phyloP scores from a whole-genome alignment of 2,797 vertebrate genomes.

The Dallia pectoralis region DNA sequence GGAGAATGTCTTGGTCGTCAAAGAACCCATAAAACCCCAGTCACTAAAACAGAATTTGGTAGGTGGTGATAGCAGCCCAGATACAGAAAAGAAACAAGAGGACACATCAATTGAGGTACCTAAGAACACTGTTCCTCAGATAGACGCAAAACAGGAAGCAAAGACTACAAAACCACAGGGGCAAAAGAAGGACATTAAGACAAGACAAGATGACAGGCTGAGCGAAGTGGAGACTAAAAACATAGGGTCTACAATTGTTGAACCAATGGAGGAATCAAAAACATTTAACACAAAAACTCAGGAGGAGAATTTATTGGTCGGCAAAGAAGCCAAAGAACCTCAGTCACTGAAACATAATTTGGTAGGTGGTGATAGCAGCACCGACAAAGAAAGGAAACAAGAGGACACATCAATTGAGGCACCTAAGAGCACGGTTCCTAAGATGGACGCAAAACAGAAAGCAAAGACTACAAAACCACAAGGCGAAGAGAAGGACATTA shows the following conservation, averaged over 20 bases:
- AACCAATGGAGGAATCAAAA: no score
- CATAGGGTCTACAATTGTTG: not conserved
- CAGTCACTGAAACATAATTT: constrained; percentile 27
- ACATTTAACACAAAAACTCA: no score
- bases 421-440: not conserved
- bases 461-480: constrained; percentile 16
- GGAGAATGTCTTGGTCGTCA: no score
- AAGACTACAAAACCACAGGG: not conserved
- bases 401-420: constrained; percentile 35
- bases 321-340: no score
- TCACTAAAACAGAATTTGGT: constrained; percentile 27
- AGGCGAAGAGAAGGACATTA: no score
- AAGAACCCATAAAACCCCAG: no score
- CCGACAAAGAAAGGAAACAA: constrained; percentile 39
- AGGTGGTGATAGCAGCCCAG: constrained; percentile 26
- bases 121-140: constrained; percentile 15
- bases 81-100: constrained; percentile 35
- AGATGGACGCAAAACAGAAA: constrained; percentile 20
- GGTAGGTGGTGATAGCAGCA: constrained; percentile 24
- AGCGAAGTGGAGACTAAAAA: constrained; percentile 9
- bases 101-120: no score
- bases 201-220: no score
- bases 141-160: constrained; percentile 10
- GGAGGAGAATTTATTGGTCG: no score
- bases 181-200: no score